Base-by-base conservation (phyloP, 1,140 invertebrate genomes). In the Lepidurus couesii region DNA sequence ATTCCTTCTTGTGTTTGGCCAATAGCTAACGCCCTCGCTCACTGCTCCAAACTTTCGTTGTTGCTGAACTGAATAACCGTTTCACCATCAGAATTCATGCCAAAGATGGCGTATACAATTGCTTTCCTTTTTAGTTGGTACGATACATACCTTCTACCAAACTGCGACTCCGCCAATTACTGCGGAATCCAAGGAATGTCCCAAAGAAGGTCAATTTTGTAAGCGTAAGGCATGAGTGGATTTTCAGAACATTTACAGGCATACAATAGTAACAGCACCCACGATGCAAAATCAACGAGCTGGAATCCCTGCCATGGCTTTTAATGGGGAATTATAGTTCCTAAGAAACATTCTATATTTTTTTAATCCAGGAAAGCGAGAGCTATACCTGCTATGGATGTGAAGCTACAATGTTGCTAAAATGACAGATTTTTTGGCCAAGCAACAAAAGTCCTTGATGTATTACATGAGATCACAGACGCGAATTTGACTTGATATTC, bases 391-490 rank as follows among this genome's bases (percentile, higher is more conserved):
- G 34, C 34, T 65, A 65, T 65, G 53, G 53, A 21, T 65, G n/a
- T 65, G 53, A 65, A 65, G 6, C 53, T 7, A 10, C n/a, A 65
- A 47, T 16, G 45, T 21, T 65, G 53, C 53, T n/a, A 4, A 65
- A 65, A 21, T 65, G 53, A 65, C 53, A 65, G 53, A 16, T 13
- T 65, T 34, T 34, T 65, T 65, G 53, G 53, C 53, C 53, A 65
- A 65, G 53, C 53, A 65, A 65, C 53, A 65, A 0, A 65, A 65
- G 53, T 65, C 53, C 53, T 65, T 65, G 53, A 65, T 65, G 53
- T 65, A 65, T 65, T 65, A 65, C 53, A 65, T 65, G 53, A 65
- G 53, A 65, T 65, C 53, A 65, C 53, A 65, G 53, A 65, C 53
- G 53, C 53, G 53, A 65, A n/a, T 65, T 65, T 13, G 21, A 13